Percentiles rank a stretch among this genome's conserved stretches.
These are phyloP conservation scores for Erinaceus europaeus DNA, from an alignment of 2,113 vertebrate species.

Conservation along the genomic window DNA sequence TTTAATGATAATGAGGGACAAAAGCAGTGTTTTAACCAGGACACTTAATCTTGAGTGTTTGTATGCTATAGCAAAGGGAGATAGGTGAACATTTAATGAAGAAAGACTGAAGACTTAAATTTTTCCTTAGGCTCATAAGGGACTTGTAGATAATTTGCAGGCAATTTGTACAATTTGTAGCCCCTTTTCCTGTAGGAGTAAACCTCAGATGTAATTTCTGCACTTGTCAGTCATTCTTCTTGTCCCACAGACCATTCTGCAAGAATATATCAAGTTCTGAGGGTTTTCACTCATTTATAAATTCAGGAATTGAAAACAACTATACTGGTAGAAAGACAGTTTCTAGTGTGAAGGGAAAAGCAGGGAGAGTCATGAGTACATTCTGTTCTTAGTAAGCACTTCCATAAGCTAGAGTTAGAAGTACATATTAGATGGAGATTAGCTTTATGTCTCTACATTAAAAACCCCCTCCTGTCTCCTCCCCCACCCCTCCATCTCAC, in stretches of 20 bases:
- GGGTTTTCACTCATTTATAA: conserved; percentile 53
- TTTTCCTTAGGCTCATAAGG: conserved; percentile 61
- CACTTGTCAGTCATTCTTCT: conserved; percentile 72
- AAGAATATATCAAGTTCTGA: conserved; percentile 49
- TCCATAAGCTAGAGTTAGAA: conserved; percentile 42
- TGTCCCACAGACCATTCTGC: conserved; percentile 54
- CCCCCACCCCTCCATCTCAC: conserved; percentile 52
- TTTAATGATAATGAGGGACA: conserved; percentile 26
- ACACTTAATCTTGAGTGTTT: conserved; percentile 32
- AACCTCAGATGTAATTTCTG: conserved; percentile 72
- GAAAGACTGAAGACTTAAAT: conserved; percentile 55
- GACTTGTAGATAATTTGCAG: conserved; percentile 67
- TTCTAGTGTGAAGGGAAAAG: background rate
- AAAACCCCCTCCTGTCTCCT: conserved; percentile 61
- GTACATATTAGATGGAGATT: conserved; percentile 56
- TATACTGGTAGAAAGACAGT: background rate
- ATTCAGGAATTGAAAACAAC: conserved; percentile 54
- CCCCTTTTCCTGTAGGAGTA: conserved; percentile 62
- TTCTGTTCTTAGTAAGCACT: conserved; percentile 45
- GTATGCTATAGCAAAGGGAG: conserved; percentile 10
- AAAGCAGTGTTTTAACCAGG: background rate
- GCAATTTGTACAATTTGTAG: conserved; percentile 73
- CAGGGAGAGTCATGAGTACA: background rate
- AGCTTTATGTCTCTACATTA: conserved; percentile 60
- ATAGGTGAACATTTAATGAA: background rate